Evolutionary conservation across 2,888 invertebrate species (phyloP).

Genomic region (Ochropleura leucogaster): DNA sequence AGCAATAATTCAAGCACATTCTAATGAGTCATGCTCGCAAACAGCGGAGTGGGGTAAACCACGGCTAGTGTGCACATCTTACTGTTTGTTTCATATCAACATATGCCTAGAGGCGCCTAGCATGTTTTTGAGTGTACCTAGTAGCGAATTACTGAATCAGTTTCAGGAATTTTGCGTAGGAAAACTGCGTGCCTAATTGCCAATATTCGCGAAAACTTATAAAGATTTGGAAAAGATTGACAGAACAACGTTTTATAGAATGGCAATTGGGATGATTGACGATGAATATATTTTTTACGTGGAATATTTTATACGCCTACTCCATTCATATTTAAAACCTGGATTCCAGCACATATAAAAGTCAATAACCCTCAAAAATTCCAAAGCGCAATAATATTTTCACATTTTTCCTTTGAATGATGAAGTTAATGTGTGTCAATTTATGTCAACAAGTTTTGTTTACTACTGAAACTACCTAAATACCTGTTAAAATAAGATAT

Average conservation of each 20-base stretch:
- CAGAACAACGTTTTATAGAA: not conserved
- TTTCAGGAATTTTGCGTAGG: conserved; percentile 4
- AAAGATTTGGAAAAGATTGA: not conserved
- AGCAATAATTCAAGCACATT: conserved; percentile 84
- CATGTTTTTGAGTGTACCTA: conserved; percentile 12
- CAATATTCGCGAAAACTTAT: not conserved
- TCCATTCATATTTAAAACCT: conserved; percentile 14
- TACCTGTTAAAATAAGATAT: conserved; percentile 46
- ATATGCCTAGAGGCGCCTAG: conserved; percentile 42
- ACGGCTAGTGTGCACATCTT: conserved; percentile 59
- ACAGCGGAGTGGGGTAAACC: conserved; percentile 64
- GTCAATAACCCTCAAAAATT: conserved; percentile 45
- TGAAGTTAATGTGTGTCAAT: conserved; percentile 37
- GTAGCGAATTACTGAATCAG: not conserved
- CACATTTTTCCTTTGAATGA: conserved; percentile 48
- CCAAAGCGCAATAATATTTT: conserved; percentile 8
- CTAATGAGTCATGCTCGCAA: conserved; percentile 79
- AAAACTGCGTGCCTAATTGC: not conserved
- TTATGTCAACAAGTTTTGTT: conserved; percentile 54
- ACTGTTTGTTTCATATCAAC: conserved; percentile 45
- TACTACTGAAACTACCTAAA: conserved; percentile 34
- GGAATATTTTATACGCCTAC: conserved; percentile 14
- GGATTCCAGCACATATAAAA: conserved; percentile 30
- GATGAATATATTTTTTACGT: not conserved
- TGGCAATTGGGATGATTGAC: not conserved